Conservation (phyloP, 2,797 vertebrate species). For the Crenichthys baileyi region DNA sequence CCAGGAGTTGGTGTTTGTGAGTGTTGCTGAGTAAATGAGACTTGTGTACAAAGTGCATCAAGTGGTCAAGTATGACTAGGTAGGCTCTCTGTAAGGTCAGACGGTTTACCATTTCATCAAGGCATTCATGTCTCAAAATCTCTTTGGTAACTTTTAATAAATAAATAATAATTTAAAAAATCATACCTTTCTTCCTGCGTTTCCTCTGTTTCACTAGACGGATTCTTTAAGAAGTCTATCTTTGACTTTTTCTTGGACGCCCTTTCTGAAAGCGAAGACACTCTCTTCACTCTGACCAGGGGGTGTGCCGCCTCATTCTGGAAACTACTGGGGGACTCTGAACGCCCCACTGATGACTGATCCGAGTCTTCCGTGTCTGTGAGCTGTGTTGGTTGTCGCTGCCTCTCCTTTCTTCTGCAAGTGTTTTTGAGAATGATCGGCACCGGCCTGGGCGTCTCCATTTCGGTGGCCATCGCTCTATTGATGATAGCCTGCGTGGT, state of each 20-base stretch:
- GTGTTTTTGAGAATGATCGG: slow-evolving; percentile 61
- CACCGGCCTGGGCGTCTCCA: slow-evolving; percentile 25
- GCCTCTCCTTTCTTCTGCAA: slow-evolving; percentile 4
- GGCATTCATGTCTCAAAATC: background rate
- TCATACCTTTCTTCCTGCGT: slow-evolving; percentile 62
- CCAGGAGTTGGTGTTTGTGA: too few species aligned
- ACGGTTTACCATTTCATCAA: background rate
- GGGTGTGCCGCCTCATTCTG: slow-evolving; percentile 37
- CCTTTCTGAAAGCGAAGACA: slow-evolving; percentile 75
- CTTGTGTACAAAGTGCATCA: too few species aligned
- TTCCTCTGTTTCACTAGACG: slow-evolving; percentile 58
- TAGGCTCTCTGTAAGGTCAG: background rate
- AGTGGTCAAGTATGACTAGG: too few species aligned
- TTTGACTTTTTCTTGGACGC: slow-evolving; percentile 80
- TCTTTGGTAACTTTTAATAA: too few species aligned
- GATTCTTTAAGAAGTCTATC: slow-evolving; percentile 67
- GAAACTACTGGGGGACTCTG: slow-evolving; percentile 10
- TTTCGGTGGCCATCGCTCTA: slow-evolving; percentile 72
- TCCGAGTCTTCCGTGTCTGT: slow-evolving; percentile 28
- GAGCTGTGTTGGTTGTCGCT: slow-evolving; percentile 18
- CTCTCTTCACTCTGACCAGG: slow-evolving; percentile 83
- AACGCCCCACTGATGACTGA: slow-evolving; percentile 16
- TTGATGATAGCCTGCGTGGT: slow-evolving; percentile 74
- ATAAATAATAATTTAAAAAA: background rate
- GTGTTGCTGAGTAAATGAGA: too few species aligned